phyloP scores from a whole-genome alignment of 2,888 invertebrate genomes.

The Germaria angustata region DNA sequence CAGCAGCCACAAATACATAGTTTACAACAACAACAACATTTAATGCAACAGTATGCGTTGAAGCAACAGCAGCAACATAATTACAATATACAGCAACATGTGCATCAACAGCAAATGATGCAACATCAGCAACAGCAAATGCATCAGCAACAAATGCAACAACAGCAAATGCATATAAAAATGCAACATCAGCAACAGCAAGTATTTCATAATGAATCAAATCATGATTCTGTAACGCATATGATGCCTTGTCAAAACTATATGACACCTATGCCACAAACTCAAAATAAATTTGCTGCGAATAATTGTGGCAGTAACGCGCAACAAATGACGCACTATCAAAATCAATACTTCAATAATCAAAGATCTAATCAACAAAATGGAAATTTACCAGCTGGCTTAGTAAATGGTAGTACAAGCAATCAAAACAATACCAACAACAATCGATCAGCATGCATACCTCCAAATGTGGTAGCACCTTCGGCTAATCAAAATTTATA shows the following conservation, averaged over 20 bases:
- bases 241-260: conserved; percentile 65
- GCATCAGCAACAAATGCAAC: conserved; percentile 66
- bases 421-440: conserved; percentile 44
- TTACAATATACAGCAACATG: conserved; percentile 68
- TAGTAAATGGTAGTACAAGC: conserved; percentile 72
- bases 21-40: conserved; percentile 70
- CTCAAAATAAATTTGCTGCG: conserved; percentile 57
- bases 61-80: conserved; percentile 72
- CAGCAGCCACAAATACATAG: conserved; percentile 71
- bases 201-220: conserved; percentile 54
- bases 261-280: conserved; percentile 63
- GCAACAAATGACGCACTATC: conserved; percentile 63
- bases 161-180: conserved; percentile 66
- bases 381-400: conserved; percentile 74
- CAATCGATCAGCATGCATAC: conserved; percentile 41
- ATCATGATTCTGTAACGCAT: conserved; percentile 47
- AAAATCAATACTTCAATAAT: conserved; percentile 55
- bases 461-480: conserved; percentile 67
- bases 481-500: conserved; percentile 68
- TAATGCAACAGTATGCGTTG: conserved; percentile 66
- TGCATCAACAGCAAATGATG: conserved; percentile 66
- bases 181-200: conserved; percentile 64
- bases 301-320: conserved; percentile 63
- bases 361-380: conserved; percentile 57
- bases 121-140: conserved; percentile 56